These are phyloP conservation scores for Ceratina japonica DNA, from an alignment of 1,140 invertebrate genomes.

Conservation along the genomic window DNA sequence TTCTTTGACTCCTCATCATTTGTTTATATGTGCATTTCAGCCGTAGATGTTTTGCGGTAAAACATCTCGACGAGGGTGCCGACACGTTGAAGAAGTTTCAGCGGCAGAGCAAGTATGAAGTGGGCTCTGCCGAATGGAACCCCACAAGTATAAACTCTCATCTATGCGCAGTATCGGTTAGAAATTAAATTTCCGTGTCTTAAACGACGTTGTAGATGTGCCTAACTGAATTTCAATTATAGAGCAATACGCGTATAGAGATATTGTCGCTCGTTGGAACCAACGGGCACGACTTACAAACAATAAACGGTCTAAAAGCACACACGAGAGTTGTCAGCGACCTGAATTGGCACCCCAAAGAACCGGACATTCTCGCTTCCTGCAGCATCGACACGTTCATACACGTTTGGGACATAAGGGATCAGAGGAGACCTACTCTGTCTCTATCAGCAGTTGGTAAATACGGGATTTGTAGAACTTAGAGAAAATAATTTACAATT, in stretches of 20 bases:
- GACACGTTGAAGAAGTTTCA: constrained; percentile 89
- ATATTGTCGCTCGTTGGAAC: constrained; percentile 87
- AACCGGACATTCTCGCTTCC: constrained; percentile 93
- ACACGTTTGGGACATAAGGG: constrained; percentile 95
- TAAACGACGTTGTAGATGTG: constrained; percentile 35
- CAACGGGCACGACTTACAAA: constrained; percentile 81
- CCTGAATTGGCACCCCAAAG: constrained; percentile 94
- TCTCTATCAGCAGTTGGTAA: constrained; percentile 90
- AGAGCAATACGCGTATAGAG: constrained; percentile 92
- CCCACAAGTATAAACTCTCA: constrained; percentile 88
- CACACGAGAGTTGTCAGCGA: constrained; percentile 95
- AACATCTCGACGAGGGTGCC: constrained; percentile 86
- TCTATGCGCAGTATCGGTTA: constrained; percentile 94
- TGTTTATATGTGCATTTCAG: constrained; percentile 72
- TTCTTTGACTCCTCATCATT: background rate
- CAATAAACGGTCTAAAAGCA: constrained; percentile 87
- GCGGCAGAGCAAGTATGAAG: constrained; percentile 95
- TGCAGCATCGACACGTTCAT: constrained; percentile 97
- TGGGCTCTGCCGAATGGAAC: constrained; percentile 95
- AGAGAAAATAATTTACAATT: too few relatives aligned
- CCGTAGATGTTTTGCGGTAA: constrained; percentile 89
- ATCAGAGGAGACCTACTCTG: constrained; percentile 88
- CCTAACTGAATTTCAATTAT: constrained; percentile 59
- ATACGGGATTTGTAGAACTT: constrained; percentile 28
- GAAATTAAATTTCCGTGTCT: constrained; percentile 62